phyloP scores from a whole-genome alignment of 2,797 vertebrate genomes.

The Cottoperca gobio region DNA sequence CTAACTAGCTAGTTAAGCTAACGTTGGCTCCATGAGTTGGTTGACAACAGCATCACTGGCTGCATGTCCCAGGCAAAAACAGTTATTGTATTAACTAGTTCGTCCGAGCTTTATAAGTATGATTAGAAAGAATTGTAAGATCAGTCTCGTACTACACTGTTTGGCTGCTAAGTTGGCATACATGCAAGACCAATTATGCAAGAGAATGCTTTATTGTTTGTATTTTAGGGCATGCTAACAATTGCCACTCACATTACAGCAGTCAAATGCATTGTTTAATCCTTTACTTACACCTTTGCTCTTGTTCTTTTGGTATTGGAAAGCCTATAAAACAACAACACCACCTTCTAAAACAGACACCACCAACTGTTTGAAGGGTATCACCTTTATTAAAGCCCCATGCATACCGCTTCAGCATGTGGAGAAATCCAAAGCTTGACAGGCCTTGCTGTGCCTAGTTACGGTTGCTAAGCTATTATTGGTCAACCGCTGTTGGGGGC shows the following conservation, averaged over 20 bases:
- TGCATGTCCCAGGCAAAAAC: neutral
- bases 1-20: neutral
- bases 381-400: neutral
- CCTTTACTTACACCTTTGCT: too few species aligned
- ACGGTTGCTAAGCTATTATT: neutral
- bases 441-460: neutral
- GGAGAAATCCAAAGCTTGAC: slow-evolving; percentile 7
- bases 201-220: neutral
- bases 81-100: neutral
- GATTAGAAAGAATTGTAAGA: neutral
- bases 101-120: neutral
- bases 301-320: neutral
- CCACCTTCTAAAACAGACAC: neutral
- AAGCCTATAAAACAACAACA: neutral
- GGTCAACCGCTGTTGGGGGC: neutral
- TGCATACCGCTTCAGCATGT: neutral
- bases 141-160: neutral
- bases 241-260: neutral
- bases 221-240: too few species aligned
- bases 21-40: neutral
- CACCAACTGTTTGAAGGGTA: too few species aligned
- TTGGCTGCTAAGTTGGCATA: too few species aligned
- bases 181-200: too few species aligned
- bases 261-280: neutral
- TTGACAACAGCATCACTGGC: neutral